Evolutionary conservation across 2,797 vertebrate genomes (phyloP), one percentile per base, ranked within the genome.

Genomic region (Acanthornis magna): DNA sequence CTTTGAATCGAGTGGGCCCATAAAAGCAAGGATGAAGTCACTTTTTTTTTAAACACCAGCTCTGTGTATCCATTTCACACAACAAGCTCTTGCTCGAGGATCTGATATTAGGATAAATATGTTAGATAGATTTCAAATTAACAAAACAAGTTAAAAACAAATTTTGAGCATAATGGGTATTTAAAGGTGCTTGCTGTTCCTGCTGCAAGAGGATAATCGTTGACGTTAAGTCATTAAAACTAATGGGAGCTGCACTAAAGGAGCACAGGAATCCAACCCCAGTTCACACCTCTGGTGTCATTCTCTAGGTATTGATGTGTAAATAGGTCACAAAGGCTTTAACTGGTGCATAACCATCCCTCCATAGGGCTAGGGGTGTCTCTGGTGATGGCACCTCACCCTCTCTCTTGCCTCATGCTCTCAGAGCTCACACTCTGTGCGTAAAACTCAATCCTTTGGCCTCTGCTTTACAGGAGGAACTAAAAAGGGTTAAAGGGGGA

Each of bases 1-100:
- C 96, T 98, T 98, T 98, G 97, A 98, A 98, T 96, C 85, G 84
- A 95, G 89, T 89, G 92, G 96, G 58, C 91, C 93, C 92, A 97
- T 97, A 97, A 97, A 97, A 95, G 91, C 78, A 61, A 83, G 74
- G 88, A 92, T 96, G 90, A 95, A 95, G 93, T 96, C 76, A 88
- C 83, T 48, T 91, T 63, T 81, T 92, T 45, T 34, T 63, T 19
- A 25, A 95, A n/a, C 58, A 76, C 50, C 13, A 80, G n/a, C 76
- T 88, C 47, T 40, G 17, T 74, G 73, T 72, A 94, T 88, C 82
- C 38, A 32, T 92, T 94, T 92, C 60, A 15, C 38, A 34, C 51
- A 82, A 81, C 67, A 78, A 66, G n/a, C 74, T 77, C 62, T 91
- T 0, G 11, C 93, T 67, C 1, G 1, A 58, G 89, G 89, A 73